These are phyloP conservation scores for Mesodorylaimus sp. DNA, from an alignment of 2,888 invertebrate genomes.

Conservation along the genomic window DNA sequence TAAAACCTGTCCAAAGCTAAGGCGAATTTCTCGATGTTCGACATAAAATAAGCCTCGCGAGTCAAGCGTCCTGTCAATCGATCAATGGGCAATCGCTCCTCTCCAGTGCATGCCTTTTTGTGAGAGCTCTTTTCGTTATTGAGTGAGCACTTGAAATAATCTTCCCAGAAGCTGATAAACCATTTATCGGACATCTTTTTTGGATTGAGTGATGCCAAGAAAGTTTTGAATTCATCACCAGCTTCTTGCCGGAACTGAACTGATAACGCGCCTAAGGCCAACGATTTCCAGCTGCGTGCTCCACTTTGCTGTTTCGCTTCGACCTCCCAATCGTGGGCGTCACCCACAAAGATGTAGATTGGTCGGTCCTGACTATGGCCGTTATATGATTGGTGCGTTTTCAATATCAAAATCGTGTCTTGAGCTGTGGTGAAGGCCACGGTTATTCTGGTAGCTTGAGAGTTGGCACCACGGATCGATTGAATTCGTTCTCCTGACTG, in stretches of 20 bases:
- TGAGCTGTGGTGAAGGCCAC: constrained; percentile 19
- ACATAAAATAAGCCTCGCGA: not conserved
- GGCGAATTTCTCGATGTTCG: not conserved
- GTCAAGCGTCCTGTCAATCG: constrained; percentile 14
- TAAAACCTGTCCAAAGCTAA: constrained; percentile 4
- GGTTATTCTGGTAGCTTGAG: constrained; percentile 21
- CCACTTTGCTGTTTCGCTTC: not conserved
- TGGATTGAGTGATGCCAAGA: constrained; percentile 22
- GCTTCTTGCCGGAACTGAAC: constrained; percentile 13
- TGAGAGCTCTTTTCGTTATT: not conserved
- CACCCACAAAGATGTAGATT: constrained; percentile 23
- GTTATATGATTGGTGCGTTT: not conserved
- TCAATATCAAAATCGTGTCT: constrained; percentile 12
- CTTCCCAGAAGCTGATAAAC: constrained; percentile 18
- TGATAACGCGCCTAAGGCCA: constrained; percentile 4
- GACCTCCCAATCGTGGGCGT: constrained; percentile 24
- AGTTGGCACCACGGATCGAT: too few relatives aligned
- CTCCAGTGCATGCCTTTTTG: constrained; percentile 23
- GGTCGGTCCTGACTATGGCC: constrained; percentile 14
- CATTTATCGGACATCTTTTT: constrained; percentile 24
- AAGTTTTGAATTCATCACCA: constrained; percentile 19
- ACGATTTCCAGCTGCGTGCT: not conserved
- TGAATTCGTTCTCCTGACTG: too few relatives aligned
- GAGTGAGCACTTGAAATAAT: constrained; percentile 10
- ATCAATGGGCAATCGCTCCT: constrained; percentile 17